phyloP scores from a whole-genome alignment of 1,140 invertebrate species.

The Lepidurus arcticus region DNA sequence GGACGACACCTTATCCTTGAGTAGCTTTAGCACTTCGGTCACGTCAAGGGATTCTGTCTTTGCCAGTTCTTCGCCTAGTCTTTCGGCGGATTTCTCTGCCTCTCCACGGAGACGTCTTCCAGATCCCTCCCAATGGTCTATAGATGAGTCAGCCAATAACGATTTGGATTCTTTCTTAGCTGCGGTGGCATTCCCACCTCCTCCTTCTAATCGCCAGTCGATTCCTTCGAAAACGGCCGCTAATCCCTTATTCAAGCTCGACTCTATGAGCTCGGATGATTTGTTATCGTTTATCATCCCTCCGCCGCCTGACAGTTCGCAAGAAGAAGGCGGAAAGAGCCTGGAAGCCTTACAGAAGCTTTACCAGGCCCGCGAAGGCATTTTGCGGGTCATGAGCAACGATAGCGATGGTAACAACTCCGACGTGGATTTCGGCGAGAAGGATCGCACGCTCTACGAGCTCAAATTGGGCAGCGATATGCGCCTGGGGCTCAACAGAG shows the following conservation, averaged over 20 bases:
- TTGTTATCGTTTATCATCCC: conserved; percentile 74
- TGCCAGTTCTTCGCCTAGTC: conserved; percentile 19
- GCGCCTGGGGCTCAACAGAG: conserved; percentile 25
- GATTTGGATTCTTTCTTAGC: conserved; percentile 75
- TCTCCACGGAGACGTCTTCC: neutral
- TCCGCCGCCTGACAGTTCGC: conserved; percentile 58
- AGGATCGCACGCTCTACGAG: conserved; percentile 27
- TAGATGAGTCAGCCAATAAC: conserved; percentile 24
- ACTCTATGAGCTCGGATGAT: conserved; percentile 49
- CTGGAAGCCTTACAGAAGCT: conserved; percentile 35
- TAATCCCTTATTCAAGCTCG: conserved; percentile 53
- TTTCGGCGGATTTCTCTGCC: neutral
- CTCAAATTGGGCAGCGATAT: conserved; percentile 28
- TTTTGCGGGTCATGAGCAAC: conserved; percentile 35
- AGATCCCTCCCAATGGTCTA: neutral
- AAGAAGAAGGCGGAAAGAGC: conserved; percentile 39
- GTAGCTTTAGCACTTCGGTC: conserved; percentile 18
- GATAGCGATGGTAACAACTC: neutral
- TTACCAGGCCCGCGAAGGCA: conserved; percentile 34
- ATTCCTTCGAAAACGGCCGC: conserved; percentile 16
- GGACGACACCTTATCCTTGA: conserved; percentile 24
- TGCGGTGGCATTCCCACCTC: conserved; percentile 70
- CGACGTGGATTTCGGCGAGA: conserved; percentile 26
- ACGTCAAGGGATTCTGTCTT: conserved; percentile 17
- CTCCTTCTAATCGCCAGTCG: conserved; percentile 41